These are phyloP conservation scores for Lasioglossum albipes DNA, from an alignment of 1,140 invertebrate species.

Conservation along the genomic window DNA sequence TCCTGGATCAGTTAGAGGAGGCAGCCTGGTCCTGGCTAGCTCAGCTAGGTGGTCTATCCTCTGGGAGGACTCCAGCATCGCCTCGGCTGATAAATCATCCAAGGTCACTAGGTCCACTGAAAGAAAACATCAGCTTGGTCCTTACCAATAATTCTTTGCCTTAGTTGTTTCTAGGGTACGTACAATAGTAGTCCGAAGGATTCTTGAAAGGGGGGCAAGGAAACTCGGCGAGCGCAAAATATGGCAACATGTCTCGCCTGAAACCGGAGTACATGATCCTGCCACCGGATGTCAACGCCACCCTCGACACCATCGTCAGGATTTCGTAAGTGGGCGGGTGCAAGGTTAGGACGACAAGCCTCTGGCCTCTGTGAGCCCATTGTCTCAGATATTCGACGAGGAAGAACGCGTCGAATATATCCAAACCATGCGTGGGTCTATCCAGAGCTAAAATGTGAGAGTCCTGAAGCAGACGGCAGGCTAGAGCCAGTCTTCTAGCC, in stretches of 20 bases:
- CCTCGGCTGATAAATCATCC: slow-evolving; percentile 94
- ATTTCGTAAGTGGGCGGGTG: slow-evolving; percentile 98
- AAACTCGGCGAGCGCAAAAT: slow-evolving; percentile 96
- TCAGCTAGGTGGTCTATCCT: slow-evolving; percentile 94
- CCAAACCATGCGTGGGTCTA: slow-evolving; percentile 94
- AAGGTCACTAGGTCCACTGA: slow-evolving; percentile 95
- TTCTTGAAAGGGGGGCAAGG: slow-evolving; percentile 98
- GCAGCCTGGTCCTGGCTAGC: slow-evolving; percentile 84
- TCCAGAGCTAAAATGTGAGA: slow-evolving; percentile 92
- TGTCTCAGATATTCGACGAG: slow-evolving; percentile 95
- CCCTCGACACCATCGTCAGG: slow-evolving; percentile 94
- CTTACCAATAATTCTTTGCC: background rate
- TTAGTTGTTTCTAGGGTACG: slow-evolving; percentile 74
- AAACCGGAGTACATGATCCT: slow-evolving; percentile 94
- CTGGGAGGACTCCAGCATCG: slow-evolving; percentile 95
- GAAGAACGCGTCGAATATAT: slow-evolving; percentile 98
- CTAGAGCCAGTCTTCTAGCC: slow-evolving; percentile 90
- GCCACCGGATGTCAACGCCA: slow-evolving; percentile 92
- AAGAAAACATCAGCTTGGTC: slow-evolving; percentile 48
- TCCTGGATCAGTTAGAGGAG: slow-evolving; percentile 86
- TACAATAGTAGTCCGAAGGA: slow-evolving; percentile 97
- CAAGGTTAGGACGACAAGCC: slow-evolving; percentile 94
- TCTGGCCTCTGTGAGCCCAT: slow-evolving; percentile 90
- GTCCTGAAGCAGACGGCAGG: slow-evolving; percentile 91
- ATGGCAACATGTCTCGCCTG: slow-evolving; percentile 92